Percentiles rank a stretch among this genome's conserved stretches.
These are phyloP conservation scores for Ptychobarbus kaznakovi DNA, from an alignment of 2,797 vertebrate genomes.

Conservation along the genomic window DNA sequence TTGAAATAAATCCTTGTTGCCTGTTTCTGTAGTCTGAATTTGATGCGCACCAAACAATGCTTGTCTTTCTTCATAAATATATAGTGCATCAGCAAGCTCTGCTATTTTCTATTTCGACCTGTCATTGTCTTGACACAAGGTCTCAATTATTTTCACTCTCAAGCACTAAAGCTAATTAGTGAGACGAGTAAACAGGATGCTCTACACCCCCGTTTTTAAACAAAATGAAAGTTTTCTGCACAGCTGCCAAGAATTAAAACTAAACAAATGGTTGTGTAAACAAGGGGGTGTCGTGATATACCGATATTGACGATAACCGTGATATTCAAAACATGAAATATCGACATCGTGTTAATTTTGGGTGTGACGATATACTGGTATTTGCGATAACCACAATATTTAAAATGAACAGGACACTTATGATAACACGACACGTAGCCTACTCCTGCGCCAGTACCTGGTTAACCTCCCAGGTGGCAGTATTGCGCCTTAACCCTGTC, in stretches of 20 bases:
- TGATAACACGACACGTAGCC: too few relatives aligned
- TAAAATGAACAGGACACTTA: too few relatives aligned
- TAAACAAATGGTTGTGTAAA: conserved; percentile 30
- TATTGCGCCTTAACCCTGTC: too few relatives aligned
- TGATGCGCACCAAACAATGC: not conserved
- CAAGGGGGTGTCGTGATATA: not conserved
- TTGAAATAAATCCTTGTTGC: conserved; percentile 21
- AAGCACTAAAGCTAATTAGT: conserved; percentile 54
- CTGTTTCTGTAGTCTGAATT: conserved; percentile 4
- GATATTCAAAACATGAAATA: too few relatives aligned
- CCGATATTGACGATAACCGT: too few relatives aligned
- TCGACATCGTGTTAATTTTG: too few relatives aligned
- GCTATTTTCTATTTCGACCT: conserved; percentile 33
- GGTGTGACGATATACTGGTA: too few relatives aligned
- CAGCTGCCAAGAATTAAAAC: conserved; percentile 39
- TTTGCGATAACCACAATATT: too few relatives aligned
- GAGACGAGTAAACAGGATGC: conserved; percentile 31
- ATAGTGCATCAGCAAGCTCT: conserved; percentile 23
- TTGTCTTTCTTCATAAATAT: conserved; percentile 4
- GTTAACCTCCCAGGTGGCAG: too few relatives aligned
- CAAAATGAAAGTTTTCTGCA: conserved; percentile 36
- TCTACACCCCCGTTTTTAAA: conserved; percentile 40
- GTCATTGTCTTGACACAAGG: conserved; percentile 27
- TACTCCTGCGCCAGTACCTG: too few relatives aligned
- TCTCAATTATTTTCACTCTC: conserved; percentile 37